Conservation (phyloP, 2,113 vertebrate species). For the Capreolus pygargus region DNA sequence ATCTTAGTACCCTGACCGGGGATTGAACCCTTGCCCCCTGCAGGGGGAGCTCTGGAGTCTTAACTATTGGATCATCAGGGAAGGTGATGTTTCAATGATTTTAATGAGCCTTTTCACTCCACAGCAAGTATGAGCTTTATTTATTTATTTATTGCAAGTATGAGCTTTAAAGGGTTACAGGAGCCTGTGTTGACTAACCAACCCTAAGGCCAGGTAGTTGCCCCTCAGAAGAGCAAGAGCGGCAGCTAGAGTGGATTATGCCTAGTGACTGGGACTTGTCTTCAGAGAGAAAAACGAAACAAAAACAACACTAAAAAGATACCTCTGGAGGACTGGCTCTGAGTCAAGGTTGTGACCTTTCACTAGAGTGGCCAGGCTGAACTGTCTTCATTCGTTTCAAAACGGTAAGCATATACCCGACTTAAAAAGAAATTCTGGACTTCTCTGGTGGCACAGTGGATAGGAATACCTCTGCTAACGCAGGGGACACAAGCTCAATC, state of each 20-base stretch:
- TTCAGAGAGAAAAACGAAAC: neutral
- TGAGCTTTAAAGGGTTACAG: rapidly evolving
- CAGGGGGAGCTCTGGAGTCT: neutral
- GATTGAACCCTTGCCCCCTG: neutral
- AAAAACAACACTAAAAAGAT: neutral
- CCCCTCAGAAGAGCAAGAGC: neutral
- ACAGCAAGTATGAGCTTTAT: neutral
- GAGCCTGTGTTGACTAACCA: neutral
- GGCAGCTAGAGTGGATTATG: neutral
- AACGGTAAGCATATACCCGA: neutral
- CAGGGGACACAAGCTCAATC: neutral
- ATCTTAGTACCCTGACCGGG: neutral
- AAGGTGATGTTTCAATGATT: neutral
- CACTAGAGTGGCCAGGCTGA: neutral
- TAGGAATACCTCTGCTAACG: neutral
- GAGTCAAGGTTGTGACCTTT: neutral
- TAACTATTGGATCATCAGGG: neutral
- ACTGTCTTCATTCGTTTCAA: neutral
- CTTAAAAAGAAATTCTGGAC: neutral
- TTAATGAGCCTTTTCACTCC: neutral
- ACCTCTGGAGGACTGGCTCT: neutral
- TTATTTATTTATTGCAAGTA: no score
- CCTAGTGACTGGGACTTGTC: neutral
- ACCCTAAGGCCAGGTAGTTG: neutral
- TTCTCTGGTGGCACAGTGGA: neutral